Percentiles rank a stretch among this genome's conserved stretches.
These are phyloP conservation scores for Folsomia candida DNA, from an alignment of 2,888 invertebrate genomes.

Conservation along the genomic window DNA sequence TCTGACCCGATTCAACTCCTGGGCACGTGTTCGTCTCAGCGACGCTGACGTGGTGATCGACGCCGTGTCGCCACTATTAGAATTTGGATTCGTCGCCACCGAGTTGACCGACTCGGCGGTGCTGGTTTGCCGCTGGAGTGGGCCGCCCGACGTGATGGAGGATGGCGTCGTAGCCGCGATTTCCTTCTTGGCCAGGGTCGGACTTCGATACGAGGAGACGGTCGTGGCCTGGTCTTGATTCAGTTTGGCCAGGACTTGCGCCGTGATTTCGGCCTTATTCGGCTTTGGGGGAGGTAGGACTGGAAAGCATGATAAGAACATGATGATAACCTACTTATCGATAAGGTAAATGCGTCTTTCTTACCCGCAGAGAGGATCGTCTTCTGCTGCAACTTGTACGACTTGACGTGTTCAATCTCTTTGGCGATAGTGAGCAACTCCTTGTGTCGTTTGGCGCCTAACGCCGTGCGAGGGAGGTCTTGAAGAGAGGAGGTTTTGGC, in stretches of 20 bases:
- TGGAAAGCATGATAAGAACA: not conserved
- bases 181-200: not conserved
- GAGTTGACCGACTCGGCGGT: no score
- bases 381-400: constrained; percentile 31
- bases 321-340: no score
- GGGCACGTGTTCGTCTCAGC: not conserved
- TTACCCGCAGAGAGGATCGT: no score
- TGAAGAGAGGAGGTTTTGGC: constrained; percentile 37
- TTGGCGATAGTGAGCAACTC: constrained; percentile 33
- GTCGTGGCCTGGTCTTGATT: no score
- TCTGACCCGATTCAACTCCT: constrained; percentile 38
- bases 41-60: not conserved
- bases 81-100: no score
- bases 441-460: constrained; percentile 31
- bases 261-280: no score
- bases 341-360: no score
- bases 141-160: no score
- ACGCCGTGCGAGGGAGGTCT: constrained; percentile 36
- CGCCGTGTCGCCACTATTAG: no score
- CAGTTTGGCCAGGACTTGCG: no score
- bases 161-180: not conserved
- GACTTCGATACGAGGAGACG: not conserved
- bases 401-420: constrained; percentile 38
- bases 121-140: no score
- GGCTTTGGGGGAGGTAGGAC: not conserved